Evolutionary conservation across 2,797 vertebrate genomes (phyloP).

Genomic region (Synaphobranchus kaupii): DNA sequence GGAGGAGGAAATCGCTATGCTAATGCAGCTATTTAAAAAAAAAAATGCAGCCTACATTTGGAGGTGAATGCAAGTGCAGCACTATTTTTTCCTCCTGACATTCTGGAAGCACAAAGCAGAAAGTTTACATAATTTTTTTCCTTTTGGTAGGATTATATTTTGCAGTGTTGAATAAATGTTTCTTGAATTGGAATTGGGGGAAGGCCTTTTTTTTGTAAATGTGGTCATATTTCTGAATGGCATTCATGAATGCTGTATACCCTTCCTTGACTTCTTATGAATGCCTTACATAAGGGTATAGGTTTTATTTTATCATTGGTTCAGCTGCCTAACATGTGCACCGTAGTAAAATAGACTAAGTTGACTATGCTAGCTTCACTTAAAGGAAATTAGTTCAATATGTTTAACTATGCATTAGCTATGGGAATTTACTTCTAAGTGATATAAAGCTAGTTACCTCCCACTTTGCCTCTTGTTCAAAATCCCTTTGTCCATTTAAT

Average conservation of each 20-base stretch:
- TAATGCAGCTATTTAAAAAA: conserved; percentile 9
- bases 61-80: conserved; percentile 1
- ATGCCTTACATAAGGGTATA: not conserved
- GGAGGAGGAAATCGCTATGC: conserved; percentile 29
- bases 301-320: not conserved
- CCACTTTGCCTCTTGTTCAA: too few species aligned
- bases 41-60: not conserved
- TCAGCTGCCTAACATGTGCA: not conserved
- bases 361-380: not conserved
- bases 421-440: not conserved
- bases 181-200: too few species aligned
- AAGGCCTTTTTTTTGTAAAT: not conserved
- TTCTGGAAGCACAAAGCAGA: not conserved
- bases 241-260: not conserved
- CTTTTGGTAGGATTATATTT: not conserved
- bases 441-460: not conserved
- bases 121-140: not conserved
- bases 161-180: not conserved
- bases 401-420: not conserved
- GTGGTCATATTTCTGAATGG: not conserved
- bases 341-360: not conserved
- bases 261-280: not conserved
- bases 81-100: not conserved
- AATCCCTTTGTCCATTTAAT: too few species aligned
- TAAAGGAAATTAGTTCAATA: not conserved